Base-by-base conservation (phyloP, 2,797 vertebrate species). In the Acanthopagrus latus region DNA sequence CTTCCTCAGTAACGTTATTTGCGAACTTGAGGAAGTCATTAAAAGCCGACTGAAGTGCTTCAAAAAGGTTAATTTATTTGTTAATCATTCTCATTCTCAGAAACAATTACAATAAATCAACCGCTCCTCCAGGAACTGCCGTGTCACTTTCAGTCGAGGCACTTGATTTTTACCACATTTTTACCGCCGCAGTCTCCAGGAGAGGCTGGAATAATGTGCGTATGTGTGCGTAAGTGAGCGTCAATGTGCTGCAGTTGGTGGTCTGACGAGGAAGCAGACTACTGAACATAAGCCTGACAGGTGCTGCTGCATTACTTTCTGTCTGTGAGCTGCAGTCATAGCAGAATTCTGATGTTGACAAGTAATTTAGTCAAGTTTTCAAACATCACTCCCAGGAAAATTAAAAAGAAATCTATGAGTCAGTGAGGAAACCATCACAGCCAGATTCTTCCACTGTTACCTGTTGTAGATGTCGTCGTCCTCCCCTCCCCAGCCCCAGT, bases 401-500 rank as follows among this genome's bases (percentile, higher is more conserved):
- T 54, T 2, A 47, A 55, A 59, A 12, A 38, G 1, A 18, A 64
- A 58, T 33, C 18, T 38, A 27, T 64, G 25, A 21, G 27, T 21
- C 7, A 29, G 25, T 56, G 23, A n/a, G 48, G 48, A 64, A 47
- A 67, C 23, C 50, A 21, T 51, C 3, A n/a, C 9, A 51, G 25
- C 7, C 21, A 6, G 1, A 3, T 18, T 16, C 0, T 10, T 58
- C 5, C 21, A n/a, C 7, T 1, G 88, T 92, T 82, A 99, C 98
- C 98, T 96, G 95, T 99, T 99, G 91, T 99, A 99, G 88, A 99
- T 99, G 94, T 99, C 98, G 13, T 99, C 98, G 4, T 99, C 98
- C 89, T 99, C 98, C 27, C 98, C 98, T 87, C 98, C 98, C 98
- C 98, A 99, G 88, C 98, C 98, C 98, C 98, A 99, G 93, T 99